Percentiles rank a stretch among this genome's conserved stretches.
These are phyloP conservation scores for Garra rufa DNA, from an alignment of 2,113 vertebrate species.

Conservation along the genomic window DNA sequence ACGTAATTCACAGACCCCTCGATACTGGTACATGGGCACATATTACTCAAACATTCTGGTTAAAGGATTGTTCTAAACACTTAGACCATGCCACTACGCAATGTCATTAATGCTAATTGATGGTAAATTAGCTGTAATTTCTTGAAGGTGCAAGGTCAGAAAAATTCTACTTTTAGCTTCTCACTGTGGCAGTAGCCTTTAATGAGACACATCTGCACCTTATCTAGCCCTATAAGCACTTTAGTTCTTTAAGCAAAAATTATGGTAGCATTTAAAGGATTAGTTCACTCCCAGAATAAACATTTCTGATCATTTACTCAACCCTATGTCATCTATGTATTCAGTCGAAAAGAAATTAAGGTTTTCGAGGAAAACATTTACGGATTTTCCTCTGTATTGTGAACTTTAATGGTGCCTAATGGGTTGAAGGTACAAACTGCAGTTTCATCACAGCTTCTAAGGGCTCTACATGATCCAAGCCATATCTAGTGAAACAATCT, in stretches of 20 bases:
- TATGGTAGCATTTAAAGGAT: constrained; percentile 1
- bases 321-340: too few species aligned
- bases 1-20: neutral
- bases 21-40: neutral
- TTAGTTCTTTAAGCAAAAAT: neutral
- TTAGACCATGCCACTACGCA: neutral
- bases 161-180: neutral
- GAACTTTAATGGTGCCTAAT: too few species aligned
- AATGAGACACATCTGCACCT: neutral
- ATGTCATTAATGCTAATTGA: neutral
- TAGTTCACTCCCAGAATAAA: too few species aligned
- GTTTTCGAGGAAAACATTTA: too few species aligned
- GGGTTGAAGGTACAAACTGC: too few species aligned
- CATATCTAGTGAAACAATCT: too few species aligned
- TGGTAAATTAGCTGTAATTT: neutral
- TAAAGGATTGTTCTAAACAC: neutral
- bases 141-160: neutral
- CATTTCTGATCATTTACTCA: too few species aligned
- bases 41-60: neutral
- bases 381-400: too few species aligned
- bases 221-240: neutral
- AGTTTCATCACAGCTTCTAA: too few species aligned
- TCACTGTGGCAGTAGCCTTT: neutral
- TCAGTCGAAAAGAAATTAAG: too few species aligned
- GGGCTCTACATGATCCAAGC: too few species aligned